These are phyloP conservation scores for Pemphredon lugubris DNA, from an alignment of 2,888 invertebrate genomes.

Conservation along the genomic window DNA sequence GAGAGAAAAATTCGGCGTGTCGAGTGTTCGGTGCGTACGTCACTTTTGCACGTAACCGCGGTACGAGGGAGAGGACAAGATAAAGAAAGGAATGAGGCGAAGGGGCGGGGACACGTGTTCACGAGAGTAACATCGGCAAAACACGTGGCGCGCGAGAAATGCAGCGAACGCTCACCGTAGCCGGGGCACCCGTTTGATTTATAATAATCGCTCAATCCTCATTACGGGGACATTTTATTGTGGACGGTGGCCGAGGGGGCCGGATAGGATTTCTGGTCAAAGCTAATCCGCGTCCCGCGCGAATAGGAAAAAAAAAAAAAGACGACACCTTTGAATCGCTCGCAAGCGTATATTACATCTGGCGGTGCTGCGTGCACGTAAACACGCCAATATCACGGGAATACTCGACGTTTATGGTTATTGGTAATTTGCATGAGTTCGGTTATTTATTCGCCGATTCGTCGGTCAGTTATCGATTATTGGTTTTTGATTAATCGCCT, in stretches of 20 bases:
- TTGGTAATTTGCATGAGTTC: too few species aligned
- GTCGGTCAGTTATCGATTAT: too few species aligned
- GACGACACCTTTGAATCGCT: too few species aligned
- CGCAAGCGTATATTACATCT: too few species aligned
- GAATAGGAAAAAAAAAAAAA: too few species aligned
- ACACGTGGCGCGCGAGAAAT: conserved; percentile 77
- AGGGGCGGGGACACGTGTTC: conserved; percentile 72
- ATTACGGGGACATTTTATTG: conserved; percentile 73
- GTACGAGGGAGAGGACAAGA: conserved; percentile 29
- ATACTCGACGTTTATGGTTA: too few species aligned
- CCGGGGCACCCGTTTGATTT: conserved; percentile 75
- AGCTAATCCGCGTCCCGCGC: conserved; percentile 1
- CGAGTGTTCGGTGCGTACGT: conserved; percentile 43
- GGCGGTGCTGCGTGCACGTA: too few species aligned
- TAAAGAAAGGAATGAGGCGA: conserved; percentile 47
- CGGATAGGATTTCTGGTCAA: conserved; percentile 28
- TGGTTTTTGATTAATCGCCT: too few species aligned
- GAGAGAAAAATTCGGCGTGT: conserved; percentile 37
- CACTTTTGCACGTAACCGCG: conserved; percentile 50
- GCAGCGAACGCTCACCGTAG: conserved; percentile 63
- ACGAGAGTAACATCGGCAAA: conserved; percentile 77
- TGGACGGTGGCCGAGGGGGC: conserved; percentile 39
- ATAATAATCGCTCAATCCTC: conserved; percentile 79
- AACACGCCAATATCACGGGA: too few species aligned
- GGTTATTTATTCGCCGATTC: too few species aligned